Conservation (phyloP, 2,888 invertebrate genomes). For the Achlya flavicornis region DNA sequence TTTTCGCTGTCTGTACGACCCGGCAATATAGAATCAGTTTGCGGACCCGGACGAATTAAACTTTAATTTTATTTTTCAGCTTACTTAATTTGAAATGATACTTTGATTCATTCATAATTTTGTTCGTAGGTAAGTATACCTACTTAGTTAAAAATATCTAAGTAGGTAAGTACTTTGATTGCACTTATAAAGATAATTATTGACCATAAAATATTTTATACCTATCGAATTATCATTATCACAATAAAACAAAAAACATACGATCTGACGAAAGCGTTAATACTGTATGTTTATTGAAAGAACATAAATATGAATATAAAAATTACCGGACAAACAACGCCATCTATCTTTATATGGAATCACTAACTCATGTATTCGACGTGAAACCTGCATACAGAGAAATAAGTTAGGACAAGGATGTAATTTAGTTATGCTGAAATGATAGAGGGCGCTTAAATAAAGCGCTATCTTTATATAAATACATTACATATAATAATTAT, state of each 20-base stretch:
- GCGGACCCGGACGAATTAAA: conserved; percentile 47
- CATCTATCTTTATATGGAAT: neutral
- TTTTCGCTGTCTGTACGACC: conserved; percentile 22
- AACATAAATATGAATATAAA: too few relatives aligned
- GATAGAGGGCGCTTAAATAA: neutral
- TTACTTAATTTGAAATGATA: neutral
- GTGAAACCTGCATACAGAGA: neutral
- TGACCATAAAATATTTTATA: neutral
- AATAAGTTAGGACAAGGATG: neutral
- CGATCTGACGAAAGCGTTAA: too few relatives aligned
- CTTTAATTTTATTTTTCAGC: conserved; percentile 28
- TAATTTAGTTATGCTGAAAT: neutral
- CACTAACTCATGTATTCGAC: neutral
- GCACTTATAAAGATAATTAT: too few relatives aligned
- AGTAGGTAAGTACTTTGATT: too few relatives aligned
- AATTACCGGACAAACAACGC: neutral
- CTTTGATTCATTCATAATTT: neutral
- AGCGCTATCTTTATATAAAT: neutral
- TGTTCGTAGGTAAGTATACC: neutral
- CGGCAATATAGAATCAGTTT: conserved; percentile 37
- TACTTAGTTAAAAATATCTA: too few relatives aligned
- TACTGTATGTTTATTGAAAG: too few relatives aligned
- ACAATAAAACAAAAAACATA: too few relatives aligned
- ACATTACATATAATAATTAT: too few relatives aligned
- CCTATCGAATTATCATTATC: too few relatives aligned